Percentiles rank a stretch among this genome's conserved stretches.
Conservation (phyloP, 2,113 vertebrate genomes). For the Eudyptes chrysolophus region DNA sequence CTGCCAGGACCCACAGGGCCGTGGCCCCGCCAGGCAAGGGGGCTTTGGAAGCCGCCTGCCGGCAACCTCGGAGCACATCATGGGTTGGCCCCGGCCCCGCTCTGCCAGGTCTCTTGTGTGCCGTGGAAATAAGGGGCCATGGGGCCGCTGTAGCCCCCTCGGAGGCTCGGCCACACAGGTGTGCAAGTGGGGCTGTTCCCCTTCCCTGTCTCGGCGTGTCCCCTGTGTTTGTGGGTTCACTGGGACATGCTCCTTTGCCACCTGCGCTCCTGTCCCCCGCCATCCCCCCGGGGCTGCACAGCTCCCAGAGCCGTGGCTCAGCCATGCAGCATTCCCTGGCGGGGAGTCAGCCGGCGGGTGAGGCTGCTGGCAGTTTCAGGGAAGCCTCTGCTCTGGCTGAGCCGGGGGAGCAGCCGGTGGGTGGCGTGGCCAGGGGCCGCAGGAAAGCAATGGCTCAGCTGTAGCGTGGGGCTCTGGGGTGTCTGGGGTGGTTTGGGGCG, state of each 20-base stretch:
- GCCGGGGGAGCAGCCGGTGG: background rate
- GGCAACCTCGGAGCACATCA: background rate
- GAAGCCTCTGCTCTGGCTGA: background rate
- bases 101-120: background rate
- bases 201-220: background rate
- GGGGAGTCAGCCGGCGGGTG: background rate
- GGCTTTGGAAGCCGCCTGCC: background rate
- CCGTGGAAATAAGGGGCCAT: background rate
- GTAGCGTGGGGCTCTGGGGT: background rate
- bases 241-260: background rate
- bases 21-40: background rate
- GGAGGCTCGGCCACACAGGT: background rate
- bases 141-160: background rate
- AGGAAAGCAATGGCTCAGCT: background rate
- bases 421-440: background rate
- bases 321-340: background rate
- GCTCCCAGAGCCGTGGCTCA: background rate
- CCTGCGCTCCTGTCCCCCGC: background rate
- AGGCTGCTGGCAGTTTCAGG: background rate
- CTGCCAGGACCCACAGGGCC: background rate
- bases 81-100: rapidly evolving
- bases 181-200: rapidly evolving
- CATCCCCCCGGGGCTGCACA: background rate
- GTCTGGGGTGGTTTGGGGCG: background rate
- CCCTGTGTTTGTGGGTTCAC: background rate